Percentiles rank a stretch among this genome's conserved stretches.
Evolutionary conservation across 1,140 invertebrate species (phyloP).

Genomic region (Semibalanus balanoides): DNA sequence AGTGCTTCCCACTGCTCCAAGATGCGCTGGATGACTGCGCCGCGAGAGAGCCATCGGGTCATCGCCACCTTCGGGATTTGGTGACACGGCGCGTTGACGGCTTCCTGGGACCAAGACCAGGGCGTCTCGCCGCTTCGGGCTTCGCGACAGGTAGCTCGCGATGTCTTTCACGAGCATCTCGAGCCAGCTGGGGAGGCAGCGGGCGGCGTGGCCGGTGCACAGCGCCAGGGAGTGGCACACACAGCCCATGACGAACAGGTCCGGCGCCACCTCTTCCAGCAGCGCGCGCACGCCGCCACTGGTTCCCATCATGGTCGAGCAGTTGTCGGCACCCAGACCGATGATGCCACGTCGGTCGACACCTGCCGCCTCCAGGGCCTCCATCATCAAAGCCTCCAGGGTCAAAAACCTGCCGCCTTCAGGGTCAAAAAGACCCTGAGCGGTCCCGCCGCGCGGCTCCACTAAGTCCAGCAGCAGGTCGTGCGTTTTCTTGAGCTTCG

Average conservation of each 20-base stretch:
- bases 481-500: too few relatives aligned
- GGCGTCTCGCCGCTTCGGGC: neutral
- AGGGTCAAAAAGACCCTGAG: too few relatives aligned
- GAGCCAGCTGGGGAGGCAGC: neutral
- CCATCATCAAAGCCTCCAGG: too few relatives aligned
- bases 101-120: neutral
- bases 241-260: neutral
- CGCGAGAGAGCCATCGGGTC: constrained; percentile 29
- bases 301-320: too few relatives aligned
- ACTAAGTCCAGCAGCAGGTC: too few relatives aligned
- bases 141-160: neutral
- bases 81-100: constrained; percentile 15
- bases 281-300: too few relatives aligned
- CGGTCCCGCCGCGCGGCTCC: too few relatives aligned
- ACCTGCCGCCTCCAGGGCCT: too few relatives aligned
- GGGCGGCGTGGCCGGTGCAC: neutral
- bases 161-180: neutral
- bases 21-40: constrained; percentile 26
- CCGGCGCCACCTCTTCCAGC: too few relatives aligned
- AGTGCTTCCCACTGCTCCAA: constrained; percentile 27
- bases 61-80: constrained; percentile 27
- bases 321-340: too few relatives aligned
- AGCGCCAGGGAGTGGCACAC: neutral
- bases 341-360: too few relatives aligned
- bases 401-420: too few relatives aligned